These are phyloP conservation scores for Meliscaeva auricollis DNA, from an alignment of 2,888 invertebrate genomes.

Conservation along the genomic window DNA sequence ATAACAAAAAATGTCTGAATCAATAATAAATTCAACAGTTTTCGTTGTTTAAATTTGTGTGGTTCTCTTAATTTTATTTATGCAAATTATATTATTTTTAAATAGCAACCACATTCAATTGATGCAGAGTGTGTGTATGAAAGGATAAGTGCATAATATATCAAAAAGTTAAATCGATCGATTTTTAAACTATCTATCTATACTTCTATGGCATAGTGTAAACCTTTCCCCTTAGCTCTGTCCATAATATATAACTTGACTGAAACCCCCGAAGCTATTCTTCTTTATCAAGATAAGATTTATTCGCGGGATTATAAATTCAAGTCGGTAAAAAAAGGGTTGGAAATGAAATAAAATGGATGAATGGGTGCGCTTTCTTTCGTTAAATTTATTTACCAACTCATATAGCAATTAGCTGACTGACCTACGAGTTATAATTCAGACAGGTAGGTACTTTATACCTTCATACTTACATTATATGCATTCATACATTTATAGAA, in stretches of 20 bases:
- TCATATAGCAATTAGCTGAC: slow-evolving; percentile 35
- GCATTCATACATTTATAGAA: not conserved
- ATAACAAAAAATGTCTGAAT: too few species aligned
- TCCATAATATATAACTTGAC: not conserved
- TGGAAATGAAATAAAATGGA: slow-evolving; percentile 14
- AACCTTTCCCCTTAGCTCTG: not conserved
- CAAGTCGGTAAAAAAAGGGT: slow-evolving; percentile 26
- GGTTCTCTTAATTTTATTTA: too few species aligned
- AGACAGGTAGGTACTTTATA: not conserved
- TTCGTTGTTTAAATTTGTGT: too few species aligned
- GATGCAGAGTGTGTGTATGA: not conserved
- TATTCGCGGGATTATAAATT: slow-evolving; percentile 20
- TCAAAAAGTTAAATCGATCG: slow-evolving; percentile 13
- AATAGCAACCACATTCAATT: not conserved
- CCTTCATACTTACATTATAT: not conserved
- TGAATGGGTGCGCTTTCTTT: slow-evolving; percentile 32
- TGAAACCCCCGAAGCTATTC: not conserved
- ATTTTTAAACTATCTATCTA: not conserved
- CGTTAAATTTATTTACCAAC: slow-evolving; percentile 17
- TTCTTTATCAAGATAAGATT: slow-evolving; percentile 14
- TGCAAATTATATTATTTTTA: too few species aligned
- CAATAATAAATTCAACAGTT: too few species aligned
- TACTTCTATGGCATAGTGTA: too few species aligned
- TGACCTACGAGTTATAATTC: slow-evolving; percentile 7
- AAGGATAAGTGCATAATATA: not conserved